Evolutionary conservation across 2,888 invertebrate species (phyloP).

Genomic region (Mythimna vitellina): DNA sequence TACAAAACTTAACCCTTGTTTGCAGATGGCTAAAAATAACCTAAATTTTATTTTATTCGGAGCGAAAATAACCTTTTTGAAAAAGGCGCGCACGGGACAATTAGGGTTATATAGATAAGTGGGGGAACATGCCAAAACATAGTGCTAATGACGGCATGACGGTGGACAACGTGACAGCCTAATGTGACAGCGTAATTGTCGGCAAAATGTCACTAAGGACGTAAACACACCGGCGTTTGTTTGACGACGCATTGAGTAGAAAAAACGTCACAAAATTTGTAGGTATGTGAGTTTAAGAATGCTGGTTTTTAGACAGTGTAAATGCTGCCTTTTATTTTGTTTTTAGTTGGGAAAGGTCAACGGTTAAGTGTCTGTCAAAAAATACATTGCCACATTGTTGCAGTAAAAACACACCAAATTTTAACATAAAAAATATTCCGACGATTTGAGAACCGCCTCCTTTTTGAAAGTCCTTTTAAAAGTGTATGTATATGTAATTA

Average conservation of each 20-base stretch:
- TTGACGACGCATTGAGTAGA: conserved; percentile 16
- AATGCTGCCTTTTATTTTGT: conserved; percentile 15
- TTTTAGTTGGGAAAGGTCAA: conserved; percentile 29
- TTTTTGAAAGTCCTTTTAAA: too few species aligned
- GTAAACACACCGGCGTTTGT: conserved; percentile 28
- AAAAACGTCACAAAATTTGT: conserved; percentile 16
- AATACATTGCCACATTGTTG: background rate
- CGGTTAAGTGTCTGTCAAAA: conserved; percentile 1
- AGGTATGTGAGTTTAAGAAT: conserved; percentile 16
- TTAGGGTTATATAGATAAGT: conserved; percentile 64
- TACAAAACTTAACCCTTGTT: conserved; percentile 19
- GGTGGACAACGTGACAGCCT: conserved; percentile 67
- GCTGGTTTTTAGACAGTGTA: conserved; percentile 14
- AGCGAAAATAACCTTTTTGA: conserved; percentile 49
- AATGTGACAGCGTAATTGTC: conserved; percentile 78
- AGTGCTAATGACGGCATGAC: conserved; percentile 67
- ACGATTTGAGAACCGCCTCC: too few species aligned
- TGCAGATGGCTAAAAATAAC: conserved; percentile 7
- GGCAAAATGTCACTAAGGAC: conserved; percentile 70
- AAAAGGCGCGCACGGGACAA: conserved; percentile 47
- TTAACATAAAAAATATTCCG: too few species aligned
- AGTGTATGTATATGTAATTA: too few species aligned
- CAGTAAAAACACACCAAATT: background rate
- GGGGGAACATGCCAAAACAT: conserved; percentile 61
- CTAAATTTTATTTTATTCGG: conserved; percentile 21